Percentiles rank a stretch among this genome's conserved stretches.
Conservation (phyloP, 2,888 invertebrate genomes). For the Pollenia angustigena region DNA sequence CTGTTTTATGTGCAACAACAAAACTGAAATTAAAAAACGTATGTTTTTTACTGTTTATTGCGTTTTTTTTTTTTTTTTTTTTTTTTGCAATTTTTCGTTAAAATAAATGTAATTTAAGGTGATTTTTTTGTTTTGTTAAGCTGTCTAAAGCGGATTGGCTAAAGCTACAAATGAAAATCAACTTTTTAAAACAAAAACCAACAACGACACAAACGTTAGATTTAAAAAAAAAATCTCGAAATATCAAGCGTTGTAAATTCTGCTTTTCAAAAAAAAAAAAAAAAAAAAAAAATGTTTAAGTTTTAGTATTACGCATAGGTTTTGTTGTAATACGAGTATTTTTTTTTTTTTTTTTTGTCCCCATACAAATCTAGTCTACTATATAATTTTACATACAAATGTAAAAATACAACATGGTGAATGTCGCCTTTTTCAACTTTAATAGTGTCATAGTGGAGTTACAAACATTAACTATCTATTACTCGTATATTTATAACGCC, state of each 20-base stretch:
- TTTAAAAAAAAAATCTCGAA: neutral
- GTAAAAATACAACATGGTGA: slow-evolving; percentile 67
- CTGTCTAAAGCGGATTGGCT: slow-evolving; percentile 74
- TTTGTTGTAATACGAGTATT: slow-evolving; percentile 33
- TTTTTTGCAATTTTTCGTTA: neutral
- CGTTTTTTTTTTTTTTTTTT: slow-evolving; percentile 26
- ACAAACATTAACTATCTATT: slow-evolving; percentile 41
- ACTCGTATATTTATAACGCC: slow-evolving; percentile 63
- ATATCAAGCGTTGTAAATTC: slow-evolving; percentile 18
- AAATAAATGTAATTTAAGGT: slow-evolving; percentile 72
- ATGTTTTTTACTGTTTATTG: slow-evolving; percentile 33
- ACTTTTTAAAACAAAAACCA: slow-evolving; percentile 66
- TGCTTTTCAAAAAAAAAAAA: neutral
- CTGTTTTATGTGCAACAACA: slow-evolving; percentile 68
- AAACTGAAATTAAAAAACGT: slow-evolving; percentile 61
- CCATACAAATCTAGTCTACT: slow-evolving; percentile 21
- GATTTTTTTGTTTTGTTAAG: slow-evolving; percentile 68
- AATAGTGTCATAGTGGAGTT: slow-evolving; percentile 53
- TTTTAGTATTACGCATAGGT: slow-evolving; percentile 69
- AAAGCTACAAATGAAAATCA: slow-evolving; percentile 70
- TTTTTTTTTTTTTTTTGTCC: slow-evolving; percentile 3
- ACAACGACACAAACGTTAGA: slow-evolving; percentile 19
- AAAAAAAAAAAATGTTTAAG: slow-evolving; percentile 56
- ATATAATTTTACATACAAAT: slow-evolving; percentile 32
- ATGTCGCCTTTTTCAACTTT: slow-evolving; percentile 61